Evolutionary conservation across 2,113 vertebrate genomes (phyloP).

Genomic region (Struthio camelus): DNA sequence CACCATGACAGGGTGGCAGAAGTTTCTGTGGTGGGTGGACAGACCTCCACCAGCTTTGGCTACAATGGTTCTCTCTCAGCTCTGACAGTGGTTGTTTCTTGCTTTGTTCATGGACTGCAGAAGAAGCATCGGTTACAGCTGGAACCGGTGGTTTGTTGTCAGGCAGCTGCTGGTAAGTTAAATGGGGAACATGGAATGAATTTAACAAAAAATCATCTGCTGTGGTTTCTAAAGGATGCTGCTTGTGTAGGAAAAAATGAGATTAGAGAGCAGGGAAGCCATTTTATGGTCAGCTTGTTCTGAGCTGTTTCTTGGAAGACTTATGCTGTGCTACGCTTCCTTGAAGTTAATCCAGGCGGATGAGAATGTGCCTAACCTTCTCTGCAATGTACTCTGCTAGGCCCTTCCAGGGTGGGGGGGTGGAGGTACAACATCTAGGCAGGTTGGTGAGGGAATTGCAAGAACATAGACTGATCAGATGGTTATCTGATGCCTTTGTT

Average conservation of each 20-base stretch:
- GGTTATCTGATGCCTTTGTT: too few species aligned
- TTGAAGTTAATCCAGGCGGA: too few species aligned
- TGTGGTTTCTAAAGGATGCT: neutral
- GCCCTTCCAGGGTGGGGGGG: too few species aligned
- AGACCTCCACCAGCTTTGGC: neutral
- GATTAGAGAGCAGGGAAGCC: neutral
- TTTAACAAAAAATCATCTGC: neutral
- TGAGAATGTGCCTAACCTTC: too few species aligned
- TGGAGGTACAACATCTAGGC: too few species aligned
- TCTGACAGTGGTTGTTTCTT: neutral
- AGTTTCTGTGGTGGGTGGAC: neutral
- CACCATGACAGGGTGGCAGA: neutral
- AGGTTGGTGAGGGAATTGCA: too few species aligned
- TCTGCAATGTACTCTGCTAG: too few species aligned
- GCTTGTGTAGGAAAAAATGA: neutral
- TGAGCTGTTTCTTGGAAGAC: too few species aligned
- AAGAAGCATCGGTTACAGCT: neutral
- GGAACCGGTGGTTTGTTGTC: neutral
- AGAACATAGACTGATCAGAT: too few species aligned
- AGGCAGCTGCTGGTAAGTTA: neutral
- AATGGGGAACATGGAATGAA: neutral
- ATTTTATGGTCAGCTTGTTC: too few species aligned
- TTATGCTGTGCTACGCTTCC: too few species aligned
- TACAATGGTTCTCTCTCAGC: too few species aligned
- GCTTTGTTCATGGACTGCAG: neutral